Conservation (phyloP, 2,888 invertebrate genomes). For the Auanema freiburgensis region DNA sequence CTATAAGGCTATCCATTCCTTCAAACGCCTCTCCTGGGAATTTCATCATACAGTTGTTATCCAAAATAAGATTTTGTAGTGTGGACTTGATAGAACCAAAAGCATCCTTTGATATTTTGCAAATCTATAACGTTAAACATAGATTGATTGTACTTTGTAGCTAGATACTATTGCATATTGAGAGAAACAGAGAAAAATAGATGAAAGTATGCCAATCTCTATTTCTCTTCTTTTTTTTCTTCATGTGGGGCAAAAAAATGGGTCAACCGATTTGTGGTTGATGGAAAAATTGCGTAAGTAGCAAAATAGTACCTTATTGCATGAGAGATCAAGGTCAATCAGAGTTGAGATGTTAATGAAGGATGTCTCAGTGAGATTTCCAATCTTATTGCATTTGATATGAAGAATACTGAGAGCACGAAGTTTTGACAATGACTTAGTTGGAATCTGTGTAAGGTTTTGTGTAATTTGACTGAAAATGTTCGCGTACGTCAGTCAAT, state of each 20-base stretch:
- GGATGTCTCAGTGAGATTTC: conserved; percentile 52
- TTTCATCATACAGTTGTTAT: conserved; percentile 58
- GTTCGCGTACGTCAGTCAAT: conserved; percentile 72
- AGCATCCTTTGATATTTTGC: conserved; percentile 44
- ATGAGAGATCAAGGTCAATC: conserved; percentile 64
- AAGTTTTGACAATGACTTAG: conserved; percentile 45
- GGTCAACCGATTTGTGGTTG: no score
- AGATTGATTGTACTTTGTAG: no score
- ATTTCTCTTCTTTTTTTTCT: conserved; percentile 3
- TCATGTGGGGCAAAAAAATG: background rate
- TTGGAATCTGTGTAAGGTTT: conserved; percentile 43
- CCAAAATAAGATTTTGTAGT: conserved; percentile 62
- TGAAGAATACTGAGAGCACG: conserved; percentile 55
- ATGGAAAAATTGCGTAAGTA: background rate
- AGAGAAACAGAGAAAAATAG: no score
- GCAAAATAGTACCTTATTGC: conserved; percentile 55
- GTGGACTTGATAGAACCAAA: conserved; percentile 53
- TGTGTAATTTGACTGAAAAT: no score
- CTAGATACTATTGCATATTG: no score
- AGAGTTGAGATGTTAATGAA: conserved; percentile 56
- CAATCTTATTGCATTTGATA: conserved; percentile 66
- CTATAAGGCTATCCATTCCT: conserved; percentile 60
- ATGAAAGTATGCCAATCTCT: background rate
- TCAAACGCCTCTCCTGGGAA: conserved; percentile 56
- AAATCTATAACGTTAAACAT: conserved; percentile 50